Evolutionary conservation across 2,797 vertebrate genomes (phyloP).

Genomic region (Lithobates pipiens): DNA sequence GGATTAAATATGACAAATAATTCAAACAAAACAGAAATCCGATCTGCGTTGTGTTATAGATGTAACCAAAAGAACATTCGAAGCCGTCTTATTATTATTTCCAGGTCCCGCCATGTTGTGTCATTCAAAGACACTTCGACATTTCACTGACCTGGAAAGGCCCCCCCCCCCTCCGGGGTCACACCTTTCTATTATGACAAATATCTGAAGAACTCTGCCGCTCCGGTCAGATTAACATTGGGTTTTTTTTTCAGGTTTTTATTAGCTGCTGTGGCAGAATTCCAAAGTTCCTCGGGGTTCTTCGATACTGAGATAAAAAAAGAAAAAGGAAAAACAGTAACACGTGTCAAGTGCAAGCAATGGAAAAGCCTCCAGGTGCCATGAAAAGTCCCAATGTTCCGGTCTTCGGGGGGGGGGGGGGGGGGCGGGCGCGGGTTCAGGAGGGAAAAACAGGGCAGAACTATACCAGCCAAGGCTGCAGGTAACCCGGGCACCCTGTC

Average conservation of each 20-base stretch:
- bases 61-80: not conserved
- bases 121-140: conserved; percentile 39
- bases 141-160: conserved; percentile 39
- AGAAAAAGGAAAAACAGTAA: no score
- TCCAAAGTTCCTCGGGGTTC: not conserved
- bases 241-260: conserved; percentile 12
- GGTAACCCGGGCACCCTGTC: no score
- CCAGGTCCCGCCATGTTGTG: not conserved
- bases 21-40: conserved; percentile 17
- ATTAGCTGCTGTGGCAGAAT: not conserved
- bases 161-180: no score
- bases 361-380: no score
- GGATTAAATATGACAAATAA: not conserved
- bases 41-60: not conserved
- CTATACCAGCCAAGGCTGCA: no score
- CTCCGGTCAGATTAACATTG: not conserved
- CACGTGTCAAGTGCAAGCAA: no score
- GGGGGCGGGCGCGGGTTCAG: no score
- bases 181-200: conserved; percentile 4
- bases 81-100: not conserved
- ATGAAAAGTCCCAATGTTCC: no score
- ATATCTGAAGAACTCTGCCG: not conserved
- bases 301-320: no score
- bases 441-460: no score
- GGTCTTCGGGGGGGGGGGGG: no score